Evolutionary conservation across 2,797 vertebrate genomes (phyloP).

Genomic region (Sebastes steindachneri): DNA sequence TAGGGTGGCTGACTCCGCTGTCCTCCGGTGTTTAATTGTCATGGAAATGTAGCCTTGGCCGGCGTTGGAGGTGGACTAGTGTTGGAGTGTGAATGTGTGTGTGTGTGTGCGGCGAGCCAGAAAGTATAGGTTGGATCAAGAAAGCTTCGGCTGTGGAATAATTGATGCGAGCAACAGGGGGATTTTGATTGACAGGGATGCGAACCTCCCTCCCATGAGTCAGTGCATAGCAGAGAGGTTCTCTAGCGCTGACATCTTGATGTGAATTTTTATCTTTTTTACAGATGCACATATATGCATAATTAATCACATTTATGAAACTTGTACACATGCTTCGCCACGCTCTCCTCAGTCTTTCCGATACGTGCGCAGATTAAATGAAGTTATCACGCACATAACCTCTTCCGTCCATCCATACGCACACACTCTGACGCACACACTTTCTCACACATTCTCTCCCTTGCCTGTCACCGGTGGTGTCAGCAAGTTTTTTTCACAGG

Average conservation of each 20-base stretch:
- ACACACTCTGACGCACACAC: slow-evolving; percentile 22
- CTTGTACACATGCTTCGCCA: neutral
- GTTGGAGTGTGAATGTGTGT: neutral
- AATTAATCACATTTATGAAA: neutral
- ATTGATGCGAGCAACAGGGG: slow-evolving; percentile 20
- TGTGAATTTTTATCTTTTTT: slow-evolving; percentile 6
- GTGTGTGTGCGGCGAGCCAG: neutral
- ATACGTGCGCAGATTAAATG: slow-evolving; percentile 10
- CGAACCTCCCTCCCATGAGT: slow-evolving; percentile 11
- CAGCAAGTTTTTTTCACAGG: slow-evolving; percentile 63
- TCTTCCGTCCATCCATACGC: neutral
- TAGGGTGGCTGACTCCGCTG: slow-evolving; percentile 58
- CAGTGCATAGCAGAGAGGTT: neutral
- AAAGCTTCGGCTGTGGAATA: slow-evolving; percentile 25
- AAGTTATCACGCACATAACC: slow-evolving; percentile 7
- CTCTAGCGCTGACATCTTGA: neutral
- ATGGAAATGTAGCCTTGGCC: slow-evolving; percentile 66
- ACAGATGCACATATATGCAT: neutral
- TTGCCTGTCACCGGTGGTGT: slow-evolving; percentile 53
- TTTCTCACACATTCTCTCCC: slow-evolving; percentile 49
- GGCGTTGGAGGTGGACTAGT: slow-evolving; percentile 23
- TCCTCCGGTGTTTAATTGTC: slow-evolving; percentile 70
- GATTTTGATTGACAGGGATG: slow-evolving; percentile 33
- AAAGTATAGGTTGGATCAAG: neutral
- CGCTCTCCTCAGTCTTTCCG: neutral